phyloP scores from a whole-genome alignment of 2,797 vertebrate genomes.

The Ptychobarbus kaznakovi region DNA sequence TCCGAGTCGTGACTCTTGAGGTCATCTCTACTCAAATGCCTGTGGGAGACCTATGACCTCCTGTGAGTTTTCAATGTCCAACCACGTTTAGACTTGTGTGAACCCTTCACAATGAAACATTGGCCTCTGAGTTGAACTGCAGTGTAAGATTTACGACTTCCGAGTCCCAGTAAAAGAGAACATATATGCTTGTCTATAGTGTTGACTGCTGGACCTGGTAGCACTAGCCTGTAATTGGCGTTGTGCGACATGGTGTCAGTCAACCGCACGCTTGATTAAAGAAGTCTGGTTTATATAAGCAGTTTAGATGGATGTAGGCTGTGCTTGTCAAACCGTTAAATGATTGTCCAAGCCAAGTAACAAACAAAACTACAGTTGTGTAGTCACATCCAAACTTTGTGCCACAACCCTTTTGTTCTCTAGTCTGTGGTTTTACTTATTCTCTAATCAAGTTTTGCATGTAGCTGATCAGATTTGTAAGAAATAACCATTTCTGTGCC shows the following conservation, averaged over 20 bases:
- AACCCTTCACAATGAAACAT: not conserved
- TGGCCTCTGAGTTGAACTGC: conserved; percentile 1
- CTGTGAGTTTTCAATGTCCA: conserved; percentile 30
- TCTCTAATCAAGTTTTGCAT: not conserved
- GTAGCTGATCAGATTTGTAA: conserved; percentile 54
- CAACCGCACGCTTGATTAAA: conserved; percentile 63
- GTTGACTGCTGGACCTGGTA: conserved; percentile 72
- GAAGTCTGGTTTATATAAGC: conserved; percentile 62
- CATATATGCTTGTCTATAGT: conserved; percentile 67
- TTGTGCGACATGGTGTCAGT: conserved; percentile 67
- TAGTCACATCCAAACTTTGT: not conserved
- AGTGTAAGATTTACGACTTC: conserved; percentile 39
- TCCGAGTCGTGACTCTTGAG: not conserved
- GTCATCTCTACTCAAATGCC: conserved; percentile 23
- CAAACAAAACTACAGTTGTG: not conserved
- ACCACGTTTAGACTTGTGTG: not conserved
- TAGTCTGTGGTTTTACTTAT: conserved; percentile 7
- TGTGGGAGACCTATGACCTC: not conserved
- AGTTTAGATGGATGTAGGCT: conserved; percentile 49
- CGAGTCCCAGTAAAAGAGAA: conserved; percentile 50
- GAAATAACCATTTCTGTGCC: conserved; percentile 6
- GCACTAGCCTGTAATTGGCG: conserved; percentile 65
- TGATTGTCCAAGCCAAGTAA: conserved; percentile 27
- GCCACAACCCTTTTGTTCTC: not conserved
- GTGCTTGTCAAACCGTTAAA: conserved; percentile 45